These are phyloP conservation scores for Mesocentrotus franciscanus DNA, from an alignment of 53 echinoderm and acorn worm genomes.

Conservation along the genomic window DNA sequence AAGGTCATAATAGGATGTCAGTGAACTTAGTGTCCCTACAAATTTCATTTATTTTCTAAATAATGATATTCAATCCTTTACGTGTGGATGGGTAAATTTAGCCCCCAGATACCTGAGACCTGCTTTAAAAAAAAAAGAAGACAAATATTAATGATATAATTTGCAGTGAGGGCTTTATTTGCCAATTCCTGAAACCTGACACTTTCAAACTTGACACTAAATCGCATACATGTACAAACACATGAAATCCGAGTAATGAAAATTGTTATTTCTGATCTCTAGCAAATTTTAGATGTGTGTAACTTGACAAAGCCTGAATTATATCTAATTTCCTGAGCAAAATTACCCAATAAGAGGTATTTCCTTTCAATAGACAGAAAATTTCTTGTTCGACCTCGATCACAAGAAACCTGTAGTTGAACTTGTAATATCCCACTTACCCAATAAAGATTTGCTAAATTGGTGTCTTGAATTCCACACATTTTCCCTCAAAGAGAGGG, in stretches of 20 bases:
- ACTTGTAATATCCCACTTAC: neutral
- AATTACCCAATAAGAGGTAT: slow-evolving; percentile 43
- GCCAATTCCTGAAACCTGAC: slow-evolving; percentile 5
- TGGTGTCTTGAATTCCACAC: neutral
- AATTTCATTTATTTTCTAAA: neutral
- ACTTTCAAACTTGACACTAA: neutral
- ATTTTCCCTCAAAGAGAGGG: neutral
- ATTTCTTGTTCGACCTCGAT: slow-evolving; percentile 9
- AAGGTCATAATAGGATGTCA: neutral
- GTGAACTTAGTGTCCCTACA: neutral
- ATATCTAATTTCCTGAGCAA: slow-evolving; percentile 44
- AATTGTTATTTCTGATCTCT: neutral
- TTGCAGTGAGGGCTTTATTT: neutral
- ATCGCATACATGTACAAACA: neutral
- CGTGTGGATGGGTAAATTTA: slow-evolving; percentile 17
- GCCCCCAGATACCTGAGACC: neutral
- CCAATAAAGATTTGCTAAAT: neutral
- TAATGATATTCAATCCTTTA: neutral
- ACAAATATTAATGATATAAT: neutral
- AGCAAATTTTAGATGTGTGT: slow-evolving; percentile 2
- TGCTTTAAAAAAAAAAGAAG: neutral
- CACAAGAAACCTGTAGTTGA: neutral
- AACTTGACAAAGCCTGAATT: slow-evolving; percentile 53
- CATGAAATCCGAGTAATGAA: slow-evolving; percentile 5
- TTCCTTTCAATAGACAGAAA: slow-evolving; percentile 34